These are phyloP conservation scores for Zaprionus taronus DNA, from an alignment of 1,140 invertebrate species.

Conservation along the genomic window DNA sequence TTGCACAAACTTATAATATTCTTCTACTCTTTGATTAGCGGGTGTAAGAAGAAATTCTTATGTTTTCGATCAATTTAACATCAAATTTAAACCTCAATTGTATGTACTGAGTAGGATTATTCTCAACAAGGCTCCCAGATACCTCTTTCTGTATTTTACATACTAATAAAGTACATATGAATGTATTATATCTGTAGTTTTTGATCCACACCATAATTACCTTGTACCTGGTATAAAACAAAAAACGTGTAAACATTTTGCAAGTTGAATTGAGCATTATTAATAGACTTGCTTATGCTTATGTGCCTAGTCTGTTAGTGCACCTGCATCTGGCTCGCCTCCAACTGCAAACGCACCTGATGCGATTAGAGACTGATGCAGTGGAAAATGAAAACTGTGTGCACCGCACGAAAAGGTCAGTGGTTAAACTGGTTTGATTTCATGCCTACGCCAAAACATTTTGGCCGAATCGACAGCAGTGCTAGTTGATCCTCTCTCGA, in stretches of 20 bases:
- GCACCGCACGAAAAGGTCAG: constrained; percentile 72
- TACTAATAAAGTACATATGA: too few species aligned
- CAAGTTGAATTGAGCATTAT: constrained; percentile 2
- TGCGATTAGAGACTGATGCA: constrained; percentile 52
- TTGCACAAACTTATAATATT: too few species aligned
- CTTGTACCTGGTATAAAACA: neutral
- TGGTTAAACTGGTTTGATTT: constrained; percentile 67
- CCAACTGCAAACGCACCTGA: constrained; percentile 63
- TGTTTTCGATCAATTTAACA: too few species aligned
- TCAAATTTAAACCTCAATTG: too few species aligned
- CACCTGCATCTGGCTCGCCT: neutral
- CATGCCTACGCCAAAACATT: constrained; percentile 32
- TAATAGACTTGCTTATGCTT: constrained; percentile 26
- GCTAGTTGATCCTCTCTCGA: constrained; percentile 10
- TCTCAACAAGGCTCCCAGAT: too few species aligned
- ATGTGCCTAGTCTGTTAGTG: neutral
- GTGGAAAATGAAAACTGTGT: constrained; percentile 67
- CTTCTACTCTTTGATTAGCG: too few species aligned
- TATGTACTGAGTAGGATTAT: accelerated
- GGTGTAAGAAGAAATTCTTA: too few species aligned
- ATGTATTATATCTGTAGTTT: too few species aligned
- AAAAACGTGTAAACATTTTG: constrained; percentile 6
- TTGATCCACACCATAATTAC: neutral
- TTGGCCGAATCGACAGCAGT: constrained; percentile 20
- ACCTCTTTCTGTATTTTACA: too few species aligned